Conservation (phyloP, 2,888 invertebrate species). For the Odontothrips loti region DNA sequence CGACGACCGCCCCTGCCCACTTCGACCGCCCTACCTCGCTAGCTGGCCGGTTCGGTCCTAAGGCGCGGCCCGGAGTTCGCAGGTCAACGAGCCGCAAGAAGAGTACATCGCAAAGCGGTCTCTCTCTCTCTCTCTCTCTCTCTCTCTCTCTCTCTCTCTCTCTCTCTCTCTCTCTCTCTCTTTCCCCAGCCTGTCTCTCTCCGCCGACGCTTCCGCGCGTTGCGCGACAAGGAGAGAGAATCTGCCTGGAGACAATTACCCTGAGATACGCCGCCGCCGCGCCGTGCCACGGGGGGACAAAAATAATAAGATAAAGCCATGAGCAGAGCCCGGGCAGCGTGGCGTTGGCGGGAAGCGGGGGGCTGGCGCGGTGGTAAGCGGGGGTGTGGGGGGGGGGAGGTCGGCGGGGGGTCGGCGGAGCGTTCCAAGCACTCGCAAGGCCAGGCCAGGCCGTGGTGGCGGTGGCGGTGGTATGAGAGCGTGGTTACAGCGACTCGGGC, state of each 20-base stretch:
- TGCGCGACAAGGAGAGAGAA: background rate
- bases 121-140: background rate
- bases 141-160: too few relatives aligned
- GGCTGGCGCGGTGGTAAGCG: background rate
- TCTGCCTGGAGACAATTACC: conserved; percentile 17
- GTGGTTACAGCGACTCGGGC: conserved; percentile 21
- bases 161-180: too few relatives aligned
- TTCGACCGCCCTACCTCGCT: too few relatives aligned
- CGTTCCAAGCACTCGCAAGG: conserved; percentile 21
- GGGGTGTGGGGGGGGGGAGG: background rate
- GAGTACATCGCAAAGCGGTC: background rate
- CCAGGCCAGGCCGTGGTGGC: background rate
- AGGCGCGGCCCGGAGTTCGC: background rate
- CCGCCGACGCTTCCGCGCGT: too few relatives aligned
- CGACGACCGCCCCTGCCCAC: too few relatives aligned
- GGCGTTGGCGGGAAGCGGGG: background rate
- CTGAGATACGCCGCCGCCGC: conserved; percentile 7
- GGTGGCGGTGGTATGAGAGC: background rate
- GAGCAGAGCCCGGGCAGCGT: background rate
- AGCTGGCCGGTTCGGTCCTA: background rate
- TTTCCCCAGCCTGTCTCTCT: too few relatives aligned
- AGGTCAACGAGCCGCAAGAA: conserved; percentile 7
- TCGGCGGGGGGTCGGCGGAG: background rate
- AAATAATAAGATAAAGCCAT: conserved; percentile 24
- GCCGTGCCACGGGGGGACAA: background rate